Conservation (phyloP, 2,797 vertebrate species). For the Oryzias sinensis region DNA sequence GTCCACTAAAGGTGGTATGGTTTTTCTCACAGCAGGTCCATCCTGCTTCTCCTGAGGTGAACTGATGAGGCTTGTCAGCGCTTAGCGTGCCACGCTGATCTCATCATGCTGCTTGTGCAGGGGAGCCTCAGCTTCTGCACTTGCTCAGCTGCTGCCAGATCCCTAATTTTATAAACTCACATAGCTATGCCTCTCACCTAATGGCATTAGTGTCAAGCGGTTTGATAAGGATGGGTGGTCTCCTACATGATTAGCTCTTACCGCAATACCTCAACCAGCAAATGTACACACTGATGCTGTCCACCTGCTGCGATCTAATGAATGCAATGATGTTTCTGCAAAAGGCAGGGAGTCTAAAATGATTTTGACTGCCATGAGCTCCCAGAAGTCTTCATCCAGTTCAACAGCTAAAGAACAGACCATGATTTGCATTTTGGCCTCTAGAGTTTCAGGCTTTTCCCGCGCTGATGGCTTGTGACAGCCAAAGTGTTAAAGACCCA, state of each 20-base stretch:
- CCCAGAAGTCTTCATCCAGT: constrained; percentile 19
- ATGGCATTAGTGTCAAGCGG: constrained; percentile 74
- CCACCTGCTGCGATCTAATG: constrained; percentile 54
- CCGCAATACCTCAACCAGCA: constrained; percentile 29
- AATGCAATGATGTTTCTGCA: constrained; percentile 45
- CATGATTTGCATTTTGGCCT: constrained; percentile 60
- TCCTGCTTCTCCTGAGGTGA: constrained; percentile 62
- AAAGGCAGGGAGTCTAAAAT: constrained; percentile 34
- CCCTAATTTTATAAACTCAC: constrained; percentile 73
- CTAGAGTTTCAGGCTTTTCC: constrained; percentile 42
- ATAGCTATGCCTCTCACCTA: constrained; percentile 76
- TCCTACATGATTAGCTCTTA: constrained; percentile 63
- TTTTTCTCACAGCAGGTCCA: constrained; percentile 47
- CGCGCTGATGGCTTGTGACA: constrained; percentile 26
- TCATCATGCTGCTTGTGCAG: constrained; percentile 60
- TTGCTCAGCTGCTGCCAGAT: constrained; percentile 51
- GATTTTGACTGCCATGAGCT: constrained; percentile 22
- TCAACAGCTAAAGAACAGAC: constrained; percentile 61
- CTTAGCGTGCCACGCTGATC: constrained; percentile 65
- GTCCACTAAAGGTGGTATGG: constrained; percentile 36
- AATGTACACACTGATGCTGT: constrained; percentile 22
- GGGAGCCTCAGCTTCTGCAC: constrained; percentile 56
- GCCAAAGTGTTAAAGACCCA: constrained; percentile 18
- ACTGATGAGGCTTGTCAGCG: constrained; percentile 73
- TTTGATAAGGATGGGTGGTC: constrained; percentile 69